A percentile compares a stretch with the other conserved stretches of the same genome.
These are phyloP conservation scores for Melanitta fusca DNA, from an alignment of 2,797 vertebrate species.

Conservation along the genomic window DNA sequence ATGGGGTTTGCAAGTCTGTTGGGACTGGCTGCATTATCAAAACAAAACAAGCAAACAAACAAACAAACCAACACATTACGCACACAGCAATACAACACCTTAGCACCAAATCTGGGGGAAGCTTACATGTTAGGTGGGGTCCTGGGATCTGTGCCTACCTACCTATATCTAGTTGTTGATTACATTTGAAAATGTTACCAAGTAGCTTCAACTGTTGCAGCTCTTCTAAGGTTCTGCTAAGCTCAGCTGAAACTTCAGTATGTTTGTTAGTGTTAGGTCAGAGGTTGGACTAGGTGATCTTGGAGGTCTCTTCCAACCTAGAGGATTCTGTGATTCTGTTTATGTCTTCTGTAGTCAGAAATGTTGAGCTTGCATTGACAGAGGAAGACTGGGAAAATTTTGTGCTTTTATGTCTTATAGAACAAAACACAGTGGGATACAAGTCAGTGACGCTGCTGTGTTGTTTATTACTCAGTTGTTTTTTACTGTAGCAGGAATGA, in stretches of 20 bases:
- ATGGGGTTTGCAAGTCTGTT: rapidly evolving
- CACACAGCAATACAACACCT: background rate
- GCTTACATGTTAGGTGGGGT: background rate
- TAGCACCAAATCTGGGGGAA: background rate
- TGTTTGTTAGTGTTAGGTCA: background rate
- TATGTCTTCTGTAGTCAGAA: background rate
- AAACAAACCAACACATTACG: background rate
- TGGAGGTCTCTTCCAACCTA: too few relatives aligned
- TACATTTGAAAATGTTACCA: background rate
- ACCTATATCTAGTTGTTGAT: background rate
- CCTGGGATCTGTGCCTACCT: background rate
- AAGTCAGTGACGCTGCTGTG: background rate
- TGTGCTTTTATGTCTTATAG: background rate
- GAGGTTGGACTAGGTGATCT: too few relatives aligned
- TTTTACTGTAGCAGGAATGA: background rate
- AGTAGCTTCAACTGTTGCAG: background rate
- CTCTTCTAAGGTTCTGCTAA: background rate
- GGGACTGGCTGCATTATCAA: background rate
- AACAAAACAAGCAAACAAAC: background rate
- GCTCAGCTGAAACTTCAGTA: background rate
- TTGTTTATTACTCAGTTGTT: background rate
- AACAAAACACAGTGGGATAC: background rate
- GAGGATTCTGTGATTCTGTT: background rate
- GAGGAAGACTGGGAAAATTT: background rate
- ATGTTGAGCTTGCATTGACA: background rate